These are phyloP conservation scores for Fissipunctia ypsillon DNA, from an alignment of 2,888 invertebrate genomes.

Conservation along the genomic window DNA sequence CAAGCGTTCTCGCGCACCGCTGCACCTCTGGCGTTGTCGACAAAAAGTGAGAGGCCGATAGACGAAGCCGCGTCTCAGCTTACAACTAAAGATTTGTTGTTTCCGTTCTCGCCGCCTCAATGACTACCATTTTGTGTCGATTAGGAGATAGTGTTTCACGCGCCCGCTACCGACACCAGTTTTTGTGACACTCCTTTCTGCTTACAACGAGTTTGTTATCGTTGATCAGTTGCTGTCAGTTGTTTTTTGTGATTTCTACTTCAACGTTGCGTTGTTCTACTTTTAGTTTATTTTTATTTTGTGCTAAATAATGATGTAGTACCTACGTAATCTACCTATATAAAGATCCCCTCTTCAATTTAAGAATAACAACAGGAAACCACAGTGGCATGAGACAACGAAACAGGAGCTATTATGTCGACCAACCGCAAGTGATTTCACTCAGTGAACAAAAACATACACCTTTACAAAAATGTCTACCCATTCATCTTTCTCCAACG, in stretches of 20 bases:
- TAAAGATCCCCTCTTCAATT: conserved; percentile 71
- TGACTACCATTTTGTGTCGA: conserved; percentile 90
- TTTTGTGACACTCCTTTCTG: conserved; percentile 88
- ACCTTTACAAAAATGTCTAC: conserved; percentile 88
- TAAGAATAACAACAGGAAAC: conserved; percentile 83
- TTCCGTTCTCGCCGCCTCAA: conserved; percentile 89
- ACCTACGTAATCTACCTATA: not conserved
- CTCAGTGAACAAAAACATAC: conserved; percentile 87
- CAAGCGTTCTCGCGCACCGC: conserved; percentile 73
- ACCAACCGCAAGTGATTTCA: conserved; percentile 87
- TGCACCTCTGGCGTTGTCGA: conserved; percentile 73
- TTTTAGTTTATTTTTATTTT: conserved; percentile 71
- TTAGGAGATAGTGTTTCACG: conserved; percentile 90
- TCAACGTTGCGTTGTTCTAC: conserved; percentile 73
- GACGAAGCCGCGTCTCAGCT: conserved; percentile 81
- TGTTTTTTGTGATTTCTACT: conserved; percentile 73
- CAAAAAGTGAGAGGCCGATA: conserved; percentile 86
- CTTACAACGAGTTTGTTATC: conserved; percentile 88
- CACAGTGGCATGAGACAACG: conserved; percentile 79
- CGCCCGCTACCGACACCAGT: conserved; percentile 88
- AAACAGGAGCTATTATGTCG: conserved; percentile 85
- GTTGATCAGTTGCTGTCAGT: conserved; percentile 80
- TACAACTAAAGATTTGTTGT: conserved; percentile 88
- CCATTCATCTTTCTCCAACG: conserved; percentile 89
- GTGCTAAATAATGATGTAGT: conserved; percentile 61